Percentiles rank a stretch among this genome's conserved stretches.
Evolutionary conservation across 2,888 invertebrate species (phyloP).

Genomic region (Melinaea menophilus): DNA sequence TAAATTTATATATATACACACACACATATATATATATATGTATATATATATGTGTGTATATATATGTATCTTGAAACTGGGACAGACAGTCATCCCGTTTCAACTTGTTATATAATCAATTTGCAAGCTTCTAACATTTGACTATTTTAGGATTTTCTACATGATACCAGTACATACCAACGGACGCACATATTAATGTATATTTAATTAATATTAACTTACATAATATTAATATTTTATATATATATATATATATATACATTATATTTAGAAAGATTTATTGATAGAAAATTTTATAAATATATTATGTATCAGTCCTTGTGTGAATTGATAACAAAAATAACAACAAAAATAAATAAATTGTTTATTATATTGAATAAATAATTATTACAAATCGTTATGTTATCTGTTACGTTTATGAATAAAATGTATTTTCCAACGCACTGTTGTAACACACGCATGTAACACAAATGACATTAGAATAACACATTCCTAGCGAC

Average conservation of each 20-base stretch:
- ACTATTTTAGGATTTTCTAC: not conserved
- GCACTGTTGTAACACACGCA: slow-evolving; percentile 35
- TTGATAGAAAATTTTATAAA: too few species aligned
- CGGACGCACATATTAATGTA: too few species aligned
- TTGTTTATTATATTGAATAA: slow-evolving; percentile 25
- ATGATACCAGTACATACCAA: too few species aligned
- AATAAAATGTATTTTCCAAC: slow-evolving; percentile 44
- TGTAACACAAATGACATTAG: slow-evolving; percentile 52
- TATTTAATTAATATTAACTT: too few species aligned
- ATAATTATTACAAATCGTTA: slow-evolving; percentile 38
- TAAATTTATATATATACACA: too few species aligned
- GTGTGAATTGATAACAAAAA: too few species aligned
- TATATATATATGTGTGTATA: slow-evolving; percentile 22
- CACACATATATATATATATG: not conserved
- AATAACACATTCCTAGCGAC: slow-evolving; percentile 72
- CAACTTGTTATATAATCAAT: slow-evolving; percentile 22
- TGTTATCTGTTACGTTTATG: slow-evolving; percentile 45
- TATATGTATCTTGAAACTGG: slow-evolving; percentile 32
- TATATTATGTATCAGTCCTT: too few species aligned
- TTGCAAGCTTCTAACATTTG: slow-evolving; percentile 10
- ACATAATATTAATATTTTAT: too few species aligned
- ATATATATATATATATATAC: too few species aligned
- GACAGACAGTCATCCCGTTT: slow-evolving; percentile 32
- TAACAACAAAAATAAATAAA: too few species aligned
- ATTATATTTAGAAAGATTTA: too few species aligned